phyloP scores from a whole-genome alignment of 2,888 invertebrate species.

The Flabesymbios commensalis region DNA sequence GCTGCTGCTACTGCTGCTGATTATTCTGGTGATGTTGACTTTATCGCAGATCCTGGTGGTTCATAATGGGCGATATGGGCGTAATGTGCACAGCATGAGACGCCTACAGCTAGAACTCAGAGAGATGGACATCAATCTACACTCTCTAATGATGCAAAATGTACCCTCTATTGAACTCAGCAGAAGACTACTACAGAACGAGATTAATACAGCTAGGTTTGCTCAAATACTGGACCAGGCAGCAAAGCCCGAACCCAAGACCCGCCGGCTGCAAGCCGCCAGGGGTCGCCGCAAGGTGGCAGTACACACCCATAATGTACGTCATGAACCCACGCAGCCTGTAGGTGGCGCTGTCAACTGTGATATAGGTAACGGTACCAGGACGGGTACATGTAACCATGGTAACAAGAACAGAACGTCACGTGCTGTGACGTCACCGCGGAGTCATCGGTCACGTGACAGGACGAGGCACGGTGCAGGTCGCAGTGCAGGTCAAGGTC shows the following conservation, averaged over 20 bases:
- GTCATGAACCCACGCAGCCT: too few species aligned
- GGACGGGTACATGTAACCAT: too few species aligned
- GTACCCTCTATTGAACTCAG: constrained; percentile 36
- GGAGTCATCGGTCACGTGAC: too few species aligned
- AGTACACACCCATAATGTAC: too few species aligned
- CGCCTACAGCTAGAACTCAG: constrained; percentile 35
- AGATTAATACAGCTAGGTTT: constrained; percentile 28
- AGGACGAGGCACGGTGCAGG: too few species aligned
- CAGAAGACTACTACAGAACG: constrained; percentile 29
- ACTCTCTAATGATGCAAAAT: constrained; percentile 32
- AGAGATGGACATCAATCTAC: constrained; percentile 35
- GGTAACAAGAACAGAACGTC: too few species aligned
- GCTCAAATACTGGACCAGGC: constrained; percentile 30
- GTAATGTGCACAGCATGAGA: constrained; percentile 26
- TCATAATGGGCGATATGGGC: constrained; percentile 35
- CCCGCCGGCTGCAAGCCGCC: neutral
- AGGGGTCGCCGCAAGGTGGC: neutral
- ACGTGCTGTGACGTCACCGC: too few species aligned
- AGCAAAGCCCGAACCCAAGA: neutral
- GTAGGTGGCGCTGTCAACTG: too few species aligned
- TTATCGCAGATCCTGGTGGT: constrained; percentile 40
- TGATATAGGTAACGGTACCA: too few species aligned
- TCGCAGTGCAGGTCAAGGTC: too few species aligned
- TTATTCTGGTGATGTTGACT: constrained; percentile 37
- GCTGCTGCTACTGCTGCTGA: constrained; percentile 34